A percentile compares a stretch with the other conserved stretches of the same genome.
phyloP scores from a whole-genome alignment of 2,888 invertebrate species.

The Eupeodes luniger region DNA sequence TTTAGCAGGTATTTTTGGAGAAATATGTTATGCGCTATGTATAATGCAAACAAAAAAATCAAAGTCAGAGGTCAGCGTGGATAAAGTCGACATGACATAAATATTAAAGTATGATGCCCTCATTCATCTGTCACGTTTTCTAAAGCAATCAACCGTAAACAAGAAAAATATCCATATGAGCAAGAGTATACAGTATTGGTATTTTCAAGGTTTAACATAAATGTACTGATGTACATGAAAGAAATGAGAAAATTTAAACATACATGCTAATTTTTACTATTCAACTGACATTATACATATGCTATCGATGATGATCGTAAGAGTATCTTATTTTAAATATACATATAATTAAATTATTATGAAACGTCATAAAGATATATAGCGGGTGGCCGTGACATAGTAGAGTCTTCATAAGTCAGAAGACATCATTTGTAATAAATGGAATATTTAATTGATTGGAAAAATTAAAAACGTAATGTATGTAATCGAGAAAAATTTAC shows the following conservation, averaged over 20 bases:
- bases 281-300: slow-evolving; percentile 36
- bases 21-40: background rate
- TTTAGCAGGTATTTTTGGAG: slow-evolving; percentile 1
- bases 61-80: slow-evolving; percentile 57
- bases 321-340: background rate
- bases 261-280: slow-evolving; percentile 32
- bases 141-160: slow-evolving; percentile 28
- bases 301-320: background rate
- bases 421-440: slow-evolving; percentile 11
- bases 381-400: slow-evolving; percentile 19
- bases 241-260: slow-evolving; percentile 43
- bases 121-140: slow-evolving; percentile 52
- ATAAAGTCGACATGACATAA: slow-evolving; percentile 5
- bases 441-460: background rate
- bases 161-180: background rate
- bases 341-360: slow-evolving; percentile 2
- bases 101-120: background rate
- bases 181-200: too few relatives aligned
- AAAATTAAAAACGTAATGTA: background rate
- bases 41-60: background rate
- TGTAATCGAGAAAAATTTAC: too few relatives aligned
- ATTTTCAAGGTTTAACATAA: slow-evolving; percentile 47
- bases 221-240: background rate
- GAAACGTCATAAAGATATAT: slow-evolving; percentile 10
- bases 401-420: background rate